Percentiles rank a stretch among this genome's conserved stretches.
phyloP scores from a whole-genome alignment of 2,113 vertebrate species.

The Labeo catla region DNA sequence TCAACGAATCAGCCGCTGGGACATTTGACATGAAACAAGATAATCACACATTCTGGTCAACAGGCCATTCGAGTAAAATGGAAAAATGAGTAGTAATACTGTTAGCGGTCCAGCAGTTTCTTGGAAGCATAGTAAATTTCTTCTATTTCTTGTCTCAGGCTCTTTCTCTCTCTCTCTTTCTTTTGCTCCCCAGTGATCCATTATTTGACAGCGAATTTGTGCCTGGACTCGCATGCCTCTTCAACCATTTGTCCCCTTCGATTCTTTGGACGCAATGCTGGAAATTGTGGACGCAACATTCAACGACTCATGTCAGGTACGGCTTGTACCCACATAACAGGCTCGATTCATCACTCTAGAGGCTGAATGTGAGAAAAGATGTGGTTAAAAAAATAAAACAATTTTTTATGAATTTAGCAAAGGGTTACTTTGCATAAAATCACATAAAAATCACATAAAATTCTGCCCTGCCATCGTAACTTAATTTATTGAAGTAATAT shows the following conservation, averaged over 20 bases:
- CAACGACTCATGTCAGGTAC: slow-evolving; percentile 69
- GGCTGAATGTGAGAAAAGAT: slow-evolving; percentile 43
- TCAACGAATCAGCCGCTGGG: slow-evolving; percentile 49
- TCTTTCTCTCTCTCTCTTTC: slow-evolving; percentile 65
- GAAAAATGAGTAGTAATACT: slow-evolving; percentile 12
- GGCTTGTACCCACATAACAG: slow-evolving; percentile 69
- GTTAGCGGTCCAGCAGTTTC: slow-evolving; percentile 67
- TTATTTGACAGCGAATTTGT: slow-evolving; percentile 76
- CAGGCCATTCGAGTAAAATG: slow-evolving; percentile 63
- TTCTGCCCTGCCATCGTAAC: neutral
- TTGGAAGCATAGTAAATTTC: slow-evolving; percentile 70
- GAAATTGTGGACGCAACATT: neutral
- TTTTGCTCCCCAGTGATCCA: slow-evolving; percentile 72
- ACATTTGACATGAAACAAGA: slow-evolving; percentile 57
- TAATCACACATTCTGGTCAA: slow-evolving; percentile 60
- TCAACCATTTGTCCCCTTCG: slow-evolving; percentile 69
- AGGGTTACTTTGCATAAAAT: neutral
- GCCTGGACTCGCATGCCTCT: slow-evolving; percentile 70
- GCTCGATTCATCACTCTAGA: slow-evolving; percentile 58
- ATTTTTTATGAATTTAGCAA: neutral
- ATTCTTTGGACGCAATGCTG: slow-evolving; percentile 65
- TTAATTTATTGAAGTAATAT: no score
- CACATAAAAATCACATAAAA: neutral
- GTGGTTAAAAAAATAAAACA: slow-evolving; percentile 20
- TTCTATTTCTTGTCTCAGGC: slow-evolving; percentile 54